Percentiles rank a stretch among this genome's conserved stretches.
Evolutionary conservation across 2,888 invertebrate species (phyloP).

Genomic region (Liopterus haemorrhoidalis): DNA sequence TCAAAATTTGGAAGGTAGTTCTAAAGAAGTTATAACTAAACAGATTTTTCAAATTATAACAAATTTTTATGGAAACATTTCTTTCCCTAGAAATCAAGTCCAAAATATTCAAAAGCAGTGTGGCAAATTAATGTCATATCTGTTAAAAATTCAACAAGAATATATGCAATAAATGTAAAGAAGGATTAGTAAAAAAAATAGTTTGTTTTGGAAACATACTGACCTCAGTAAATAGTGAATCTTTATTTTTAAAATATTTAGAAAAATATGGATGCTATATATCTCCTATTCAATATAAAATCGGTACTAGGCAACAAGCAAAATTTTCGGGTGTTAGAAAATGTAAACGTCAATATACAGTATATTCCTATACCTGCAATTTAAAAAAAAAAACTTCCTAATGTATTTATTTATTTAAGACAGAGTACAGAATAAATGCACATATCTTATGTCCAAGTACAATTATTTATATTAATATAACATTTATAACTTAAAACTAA

Average conservation of each 20-base stretch:
- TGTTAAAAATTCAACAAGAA: conserved; percentile 2
- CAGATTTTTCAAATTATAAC: too few relatives aligned
- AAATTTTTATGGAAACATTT: conserved; percentile 4
- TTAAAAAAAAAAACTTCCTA: too few relatives aligned
- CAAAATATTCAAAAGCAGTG: conserved; percentile 3
- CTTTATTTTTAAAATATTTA: conserved; percentile 9
- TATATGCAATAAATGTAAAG: conserved; percentile 1
- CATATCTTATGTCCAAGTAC: too few relatives aligned
- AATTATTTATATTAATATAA: too few relatives aligned
- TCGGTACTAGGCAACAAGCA: conserved; percentile 5
- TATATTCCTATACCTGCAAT: too few relatives aligned
- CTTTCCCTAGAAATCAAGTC: conserved; percentile 4
- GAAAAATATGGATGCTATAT: conserved; percentile 5
- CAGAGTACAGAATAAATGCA: too few relatives aligned
- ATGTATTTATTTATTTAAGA: too few relatives aligned
- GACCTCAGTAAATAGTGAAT: conserved; percentile 6
- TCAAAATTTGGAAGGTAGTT: too few relatives aligned
- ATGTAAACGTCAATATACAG: too few relatives aligned
- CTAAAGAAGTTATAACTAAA: too few relatives aligned
- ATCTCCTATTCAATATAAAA: conserved; percentile 2
- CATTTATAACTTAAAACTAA: too few relatives aligned
- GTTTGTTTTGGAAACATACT: conserved; percentile 2
- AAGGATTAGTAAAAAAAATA: background rate
- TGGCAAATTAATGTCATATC: conserved; percentile 4
- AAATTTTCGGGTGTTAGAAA: too few relatives aligned